Percentiles rank a stretch among this genome's conserved stretches.
Evolutionary conservation across 2,797 vertebrate genomes (phyloP).

Genomic region (Bryconaethiops microstoma): DNA sequence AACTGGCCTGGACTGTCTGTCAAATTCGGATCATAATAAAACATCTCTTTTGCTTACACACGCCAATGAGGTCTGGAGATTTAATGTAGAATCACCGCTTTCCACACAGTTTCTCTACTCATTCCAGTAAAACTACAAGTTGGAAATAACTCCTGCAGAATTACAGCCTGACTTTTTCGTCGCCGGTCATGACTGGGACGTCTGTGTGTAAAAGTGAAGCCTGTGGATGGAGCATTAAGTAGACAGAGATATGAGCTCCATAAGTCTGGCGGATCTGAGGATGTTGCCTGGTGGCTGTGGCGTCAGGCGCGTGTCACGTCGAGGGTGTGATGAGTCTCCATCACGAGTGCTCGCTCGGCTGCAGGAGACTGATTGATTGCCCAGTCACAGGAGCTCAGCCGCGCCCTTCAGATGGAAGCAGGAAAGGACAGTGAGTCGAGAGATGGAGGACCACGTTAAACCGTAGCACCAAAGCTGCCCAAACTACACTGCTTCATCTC

Average conservation of each 20-base stretch:
- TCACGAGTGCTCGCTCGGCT: not conserved
- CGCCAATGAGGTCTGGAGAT: too few relatives aligned
- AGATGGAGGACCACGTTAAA: not conserved
- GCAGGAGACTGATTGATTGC: not conserved
- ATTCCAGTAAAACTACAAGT: not conserved
- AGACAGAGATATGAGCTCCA: constrained; percentile 3
- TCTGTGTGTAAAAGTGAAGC: too few relatives aligned
- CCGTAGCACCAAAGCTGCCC: not conserved
- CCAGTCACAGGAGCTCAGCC: not conserved
- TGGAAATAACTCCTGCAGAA: not conserved
- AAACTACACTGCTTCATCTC: not conserved
- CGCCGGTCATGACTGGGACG: too few relatives aligned
- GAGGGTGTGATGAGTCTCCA: constrained; percentile 9
- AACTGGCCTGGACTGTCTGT: too few relatives aligned
- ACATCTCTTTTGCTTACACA: too few relatives aligned
- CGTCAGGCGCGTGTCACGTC: not conserved
- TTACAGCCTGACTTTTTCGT: too few relatives aligned
- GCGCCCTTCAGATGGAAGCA: not conserved
- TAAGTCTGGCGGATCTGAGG: not conserved
- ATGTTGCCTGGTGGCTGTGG: not conserved
- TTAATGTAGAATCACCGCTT: too few relatives aligned
- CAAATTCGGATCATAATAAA: too few relatives aligned
- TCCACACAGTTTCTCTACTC: too few relatives aligned
- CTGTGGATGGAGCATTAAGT: not conserved
- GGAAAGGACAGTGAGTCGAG: not conserved